These are phyloP conservation scores for Orius insidiosus DNA, from an alignment of 1,140 invertebrate species.

Conservation along the genomic window DNA sequence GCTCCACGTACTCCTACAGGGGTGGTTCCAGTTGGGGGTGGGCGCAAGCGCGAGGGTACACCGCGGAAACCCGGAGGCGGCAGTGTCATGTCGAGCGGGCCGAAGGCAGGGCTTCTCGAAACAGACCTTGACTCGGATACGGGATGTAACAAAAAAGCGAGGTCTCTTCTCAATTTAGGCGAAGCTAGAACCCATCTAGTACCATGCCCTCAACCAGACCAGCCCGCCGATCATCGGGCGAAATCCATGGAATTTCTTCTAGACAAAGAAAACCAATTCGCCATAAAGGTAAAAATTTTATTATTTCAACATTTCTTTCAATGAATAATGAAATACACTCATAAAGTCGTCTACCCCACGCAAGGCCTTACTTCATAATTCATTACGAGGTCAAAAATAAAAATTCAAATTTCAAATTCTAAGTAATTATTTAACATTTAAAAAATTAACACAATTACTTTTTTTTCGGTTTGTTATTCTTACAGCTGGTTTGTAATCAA, in stretches of 20 bases:
- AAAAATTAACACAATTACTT: no score
- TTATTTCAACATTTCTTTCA: neutral
- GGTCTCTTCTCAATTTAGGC: constrained; percentile 59
- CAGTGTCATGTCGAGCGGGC: constrained; percentile 15
- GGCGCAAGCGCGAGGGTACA: constrained; percentile 14
- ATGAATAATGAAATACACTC: neutral
- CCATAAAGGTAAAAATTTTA: constrained; percentile 42
- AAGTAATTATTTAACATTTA: no score
- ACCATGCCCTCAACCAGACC: constrained; percentile 21
- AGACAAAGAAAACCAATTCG: constrained; percentile 69
- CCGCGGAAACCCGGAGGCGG: constrained; percentile 11
- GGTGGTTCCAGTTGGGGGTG: constrained; percentile 8
- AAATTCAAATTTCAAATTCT: no score
- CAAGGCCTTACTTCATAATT: no score
- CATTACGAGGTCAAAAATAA: no score
- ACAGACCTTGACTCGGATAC: constrained; percentile 60
- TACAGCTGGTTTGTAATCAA: no score
- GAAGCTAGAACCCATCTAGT: constrained; percentile 27
- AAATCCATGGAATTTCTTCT: constrained; percentile 87
- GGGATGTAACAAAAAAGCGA: constrained; percentile 33
- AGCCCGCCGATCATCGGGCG: constrained; percentile 35
- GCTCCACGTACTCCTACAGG: constrained; percentile 4
- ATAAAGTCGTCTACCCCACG: no score
- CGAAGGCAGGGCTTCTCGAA: constrained; percentile 37
- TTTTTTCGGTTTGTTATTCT: no score